Percentiles rank a stretch among this genome's conserved stretches.
phyloP scores from a whole-genome alignment of 2,797 vertebrate genomes.

The Hyperoplus lanceolatus region DNA sequence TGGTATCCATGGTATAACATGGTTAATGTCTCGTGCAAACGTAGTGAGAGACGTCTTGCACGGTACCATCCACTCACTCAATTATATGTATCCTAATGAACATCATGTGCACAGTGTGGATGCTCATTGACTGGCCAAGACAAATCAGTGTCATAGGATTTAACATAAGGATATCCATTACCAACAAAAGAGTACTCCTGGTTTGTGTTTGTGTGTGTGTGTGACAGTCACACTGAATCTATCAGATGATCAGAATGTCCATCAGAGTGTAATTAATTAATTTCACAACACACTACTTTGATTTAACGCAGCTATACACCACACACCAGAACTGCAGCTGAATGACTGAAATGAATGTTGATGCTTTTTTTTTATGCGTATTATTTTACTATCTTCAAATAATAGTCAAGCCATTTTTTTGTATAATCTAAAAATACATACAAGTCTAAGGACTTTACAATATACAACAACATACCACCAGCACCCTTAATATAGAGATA shows the following conservation, averaged over 20 bases:
- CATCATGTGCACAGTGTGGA: slow-evolving; percentile 72
- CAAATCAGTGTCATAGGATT: slow-evolving; percentile 74
- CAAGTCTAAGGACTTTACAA: not conserved
- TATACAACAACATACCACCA: not conserved
- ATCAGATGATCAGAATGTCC: slow-evolving; percentile 32
- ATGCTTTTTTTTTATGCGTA: not conserved
- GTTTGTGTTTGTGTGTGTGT: slow-evolving; percentile 4
- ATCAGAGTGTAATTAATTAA: not conserved
- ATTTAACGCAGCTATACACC: not conserved
- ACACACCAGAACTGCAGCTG: not conserved
- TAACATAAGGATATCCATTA: slow-evolving; percentile 27
- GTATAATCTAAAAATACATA: not conserved
- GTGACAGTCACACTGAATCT: not conserved
- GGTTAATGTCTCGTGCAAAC: slow-evolving; percentile 38
- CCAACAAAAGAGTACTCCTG: slow-evolving; percentile 1
- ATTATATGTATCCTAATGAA: slow-evolving; percentile 55
- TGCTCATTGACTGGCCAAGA: slow-evolving; percentile 52
- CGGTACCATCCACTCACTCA: slow-evolving; percentile 33
- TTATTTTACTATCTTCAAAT: not conserved
- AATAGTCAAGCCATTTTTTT: not conserved
- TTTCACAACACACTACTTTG: slow-evolving; percentile 14
- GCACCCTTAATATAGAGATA: not conserved
- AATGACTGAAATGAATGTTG: too few species aligned
- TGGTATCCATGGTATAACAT: not conserved
- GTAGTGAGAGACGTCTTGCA: slow-evolving; percentile 25